Evolutionary conservation across 2,888 invertebrate genomes (phyloP).

Genomic region (Malthinus seriepunctatus): DNA sequence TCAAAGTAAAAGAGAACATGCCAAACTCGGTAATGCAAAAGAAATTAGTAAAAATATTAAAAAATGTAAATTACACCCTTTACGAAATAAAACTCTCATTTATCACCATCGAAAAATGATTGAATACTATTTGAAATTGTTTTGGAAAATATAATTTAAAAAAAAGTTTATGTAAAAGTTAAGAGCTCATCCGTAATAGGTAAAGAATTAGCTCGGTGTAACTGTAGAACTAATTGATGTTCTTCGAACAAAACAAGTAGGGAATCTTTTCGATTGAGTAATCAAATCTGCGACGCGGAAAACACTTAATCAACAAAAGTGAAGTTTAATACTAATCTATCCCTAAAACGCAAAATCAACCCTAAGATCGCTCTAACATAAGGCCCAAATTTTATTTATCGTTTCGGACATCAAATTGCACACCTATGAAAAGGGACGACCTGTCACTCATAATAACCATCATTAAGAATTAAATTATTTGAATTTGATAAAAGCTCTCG

Average conservation of each 20-base stretch:
- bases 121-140: too few species aligned
- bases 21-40: too few species aligned
- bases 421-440: slow-evolving; percentile 27
- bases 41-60: too few species aligned
- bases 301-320: slow-evolving; percentile 28
- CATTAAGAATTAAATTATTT: slow-evolving; percentile 40
- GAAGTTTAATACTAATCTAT: slow-evolving; percentile 25
- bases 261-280: slow-evolving; percentile 22
- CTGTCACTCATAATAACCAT: slow-evolving; percentile 39
- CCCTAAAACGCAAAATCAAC: slow-evolving; percentile 1
- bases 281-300: slow-evolving; percentile 19
- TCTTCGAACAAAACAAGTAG: slow-evolving; percentile 11
- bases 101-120: too few species aligned
- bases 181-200: slow-evolving; percentile 7
- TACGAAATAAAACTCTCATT: too few species aligned
- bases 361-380: slow-evolving; percentile 9
- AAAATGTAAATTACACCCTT: too few species aligned
- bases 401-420: slow-evolving; percentile 7
- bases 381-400: slow-evolving; percentile 12
- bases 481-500: slow-evolving; percentile 40
- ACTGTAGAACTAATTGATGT: slow-evolving; percentile 10
- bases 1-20: too few species aligned
- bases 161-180: too few species aligned
- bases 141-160: too few species aligned
- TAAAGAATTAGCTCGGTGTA: slow-evolving; percentile 17